Conservation (phyloP, 1,140 invertebrate species). For the roundworm (Caenorhabditis elegans) region DNA sequence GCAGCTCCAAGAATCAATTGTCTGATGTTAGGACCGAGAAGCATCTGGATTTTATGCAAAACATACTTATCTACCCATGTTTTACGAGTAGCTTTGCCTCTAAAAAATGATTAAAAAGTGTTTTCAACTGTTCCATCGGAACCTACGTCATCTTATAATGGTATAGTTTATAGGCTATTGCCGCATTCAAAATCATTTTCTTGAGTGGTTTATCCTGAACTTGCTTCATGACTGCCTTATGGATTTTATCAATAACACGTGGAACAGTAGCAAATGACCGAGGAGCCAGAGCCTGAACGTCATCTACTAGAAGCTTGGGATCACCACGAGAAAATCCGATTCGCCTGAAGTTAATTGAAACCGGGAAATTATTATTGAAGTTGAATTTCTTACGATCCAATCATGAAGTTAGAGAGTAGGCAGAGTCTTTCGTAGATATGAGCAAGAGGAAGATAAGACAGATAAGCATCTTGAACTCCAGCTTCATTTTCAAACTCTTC, state of each 20-base stretch:
- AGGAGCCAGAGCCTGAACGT: conserved; percentile 83
- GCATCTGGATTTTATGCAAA: conserved; percentile 26
- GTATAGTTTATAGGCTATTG: conserved; percentile 8
- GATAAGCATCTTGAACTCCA: conserved; percentile 57
- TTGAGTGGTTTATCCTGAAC: conserved; percentile 44
- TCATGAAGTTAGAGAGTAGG: not conserved
- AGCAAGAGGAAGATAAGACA: conserved; percentile 90
- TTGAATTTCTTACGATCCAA: conserved; percentile 2
- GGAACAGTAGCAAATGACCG: conserved; percentile 91
- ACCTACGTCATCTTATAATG: conserved; percentile 30
- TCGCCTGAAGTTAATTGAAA: conserved; percentile 77
- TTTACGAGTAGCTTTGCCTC: conserved; percentile 23
- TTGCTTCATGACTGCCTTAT: conserved; percentile 73
- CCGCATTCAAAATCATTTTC: conserved; percentile 11
- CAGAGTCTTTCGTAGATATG: conserved; percentile 77
- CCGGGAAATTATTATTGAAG: too few species aligned
- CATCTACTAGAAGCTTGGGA: conserved; percentile 82
- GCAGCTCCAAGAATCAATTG: conserved; percentile 90
- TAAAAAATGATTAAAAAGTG: not conserved
- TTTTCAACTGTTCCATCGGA: too few species aligned
- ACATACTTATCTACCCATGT: conserved; percentile 30
- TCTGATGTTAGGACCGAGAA: conserved; percentile 82
- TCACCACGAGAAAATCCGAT: conserved; percentile 91
- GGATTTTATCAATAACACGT: conserved; percentile 84
- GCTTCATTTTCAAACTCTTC: conserved; percentile 68